Base-by-base conservation (phyloP, 2,113 vertebrate species). In the Montifringilla adamsi region DNA sequence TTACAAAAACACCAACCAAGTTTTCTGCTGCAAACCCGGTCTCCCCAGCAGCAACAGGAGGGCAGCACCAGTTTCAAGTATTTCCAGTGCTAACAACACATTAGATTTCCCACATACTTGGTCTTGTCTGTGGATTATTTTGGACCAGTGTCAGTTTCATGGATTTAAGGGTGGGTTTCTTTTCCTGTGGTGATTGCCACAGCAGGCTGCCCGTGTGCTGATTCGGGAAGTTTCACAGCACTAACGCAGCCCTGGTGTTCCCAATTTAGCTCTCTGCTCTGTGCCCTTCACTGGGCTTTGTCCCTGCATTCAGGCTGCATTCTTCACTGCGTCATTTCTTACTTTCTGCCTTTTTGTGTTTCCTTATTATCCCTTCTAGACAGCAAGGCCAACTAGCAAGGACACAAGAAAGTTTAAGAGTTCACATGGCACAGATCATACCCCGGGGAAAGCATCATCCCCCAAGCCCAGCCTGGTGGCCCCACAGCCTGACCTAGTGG, bases 131-230 rank as follows among this genome's bases (percentile, higher is more conserved):
- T 56, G 81, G 50, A 84, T 74, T 82, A 68, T 74, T 89, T 81
- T 63, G 56, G 53, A 70, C n/a, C 56, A 92, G 67, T 31, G 62
- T 77, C 66, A 74, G 55, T n/a, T 78, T 80, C 28, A 3, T 22
- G 60, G 60, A 90, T 83, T 91, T 78, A 85, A 90, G 78, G 76
- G 55, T 95, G 90, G 86, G 89, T 78, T 90, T 81, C 66, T 76
- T 67, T 94, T 85, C 79, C 85, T 60, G 39, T 30, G 55, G 81
- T 6, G 0, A 79, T 2, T 74, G 55, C 74, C 89, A 93, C 89
- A 95, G 93, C 24, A 90, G 75, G 74, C 70, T 91, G 76, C 75
- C 60, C 76, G 74, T 33, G 53, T 96, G 92, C 92, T 93, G 91
- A 91, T 94, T 90, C 31, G 28, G 43, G 81, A 83, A 94, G 85